A percentile compares a stretch with the other conserved stretches of the same genome.
Evolutionary conservation across 2,888 invertebrate species (phyloP).

Genomic region (Zaprionus obscuricornis): DNA sequence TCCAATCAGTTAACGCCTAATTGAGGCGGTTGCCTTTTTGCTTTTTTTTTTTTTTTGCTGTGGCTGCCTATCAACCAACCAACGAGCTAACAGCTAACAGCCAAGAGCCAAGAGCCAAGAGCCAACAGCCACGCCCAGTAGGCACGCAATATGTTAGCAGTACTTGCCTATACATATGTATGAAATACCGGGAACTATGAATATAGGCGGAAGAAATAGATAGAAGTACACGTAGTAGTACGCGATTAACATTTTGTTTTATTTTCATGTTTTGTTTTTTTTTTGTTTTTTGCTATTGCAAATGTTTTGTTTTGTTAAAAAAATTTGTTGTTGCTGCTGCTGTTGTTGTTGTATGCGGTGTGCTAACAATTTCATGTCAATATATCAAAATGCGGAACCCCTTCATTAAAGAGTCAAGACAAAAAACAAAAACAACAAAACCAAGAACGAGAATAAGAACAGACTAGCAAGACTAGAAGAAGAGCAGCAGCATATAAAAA

Average conservation of each 20-base stretch:
- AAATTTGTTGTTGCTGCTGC: too few species aligned
- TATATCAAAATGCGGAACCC: slow-evolving; percentile 73
- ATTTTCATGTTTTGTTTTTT: slow-evolving; percentile 14
- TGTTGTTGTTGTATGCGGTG: slow-evolving; percentile 7
- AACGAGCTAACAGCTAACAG: too few species aligned
- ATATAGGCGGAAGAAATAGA: slow-evolving; percentile 25
- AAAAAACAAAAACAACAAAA: slow-evolving; percentile 14
- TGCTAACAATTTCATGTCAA: slow-evolving; percentile 60
- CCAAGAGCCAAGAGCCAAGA: slow-evolving; percentile 29
- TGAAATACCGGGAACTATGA: slow-evolving; percentile 25
- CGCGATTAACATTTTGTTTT: slow-evolving; percentile 43
- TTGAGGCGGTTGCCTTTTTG: slow-evolving; percentile 53
- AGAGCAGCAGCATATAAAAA: too few species aligned
- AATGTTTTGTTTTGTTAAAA: slow-evolving; percentile 4
- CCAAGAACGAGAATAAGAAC: too few species aligned
- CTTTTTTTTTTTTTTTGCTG: too few species aligned
- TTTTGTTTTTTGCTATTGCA: slow-evolving; percentile 15
- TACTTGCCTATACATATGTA: slow-evolving; percentile 1
- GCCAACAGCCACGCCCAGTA: slow-evolving; percentile 33
- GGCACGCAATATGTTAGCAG: slow-evolving; percentile 38
- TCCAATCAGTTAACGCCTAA: slow-evolving; percentile 72
- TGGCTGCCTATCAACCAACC: too few species aligned
- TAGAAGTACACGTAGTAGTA: slow-evolving; percentile 2
- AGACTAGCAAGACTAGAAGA: too few species aligned
- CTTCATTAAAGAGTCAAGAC: slow-evolving; percentile 56